Evolutionary conservation across 2,888 invertebrate genomes (phyloP), one percentile per base, ranked within the genome.

Genomic region (Drosophila longiperda): DNA sequence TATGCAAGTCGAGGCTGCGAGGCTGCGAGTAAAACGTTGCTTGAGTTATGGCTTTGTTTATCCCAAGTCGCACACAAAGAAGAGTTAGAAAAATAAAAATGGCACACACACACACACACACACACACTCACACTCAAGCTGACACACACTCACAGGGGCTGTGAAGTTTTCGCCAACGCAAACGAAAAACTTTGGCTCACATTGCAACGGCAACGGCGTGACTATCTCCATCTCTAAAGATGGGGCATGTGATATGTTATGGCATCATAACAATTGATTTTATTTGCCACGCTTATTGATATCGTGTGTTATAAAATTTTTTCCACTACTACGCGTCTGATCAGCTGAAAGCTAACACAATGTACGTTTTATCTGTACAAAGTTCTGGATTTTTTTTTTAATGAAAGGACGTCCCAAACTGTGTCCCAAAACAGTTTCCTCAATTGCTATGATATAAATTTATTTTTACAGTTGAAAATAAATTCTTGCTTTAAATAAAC

Each of bases 1-100:
- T 86, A 84, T 86, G 84, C 87, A 84, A 83, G 84, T 84, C 80
- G 75, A 74, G 81, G 73, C 78, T 65, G 75, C 70, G 73, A 36
- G 54, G 54, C 54, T 62, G 74, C 73, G 72, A 75, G 83, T 82
- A 83, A 87, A 87, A 78, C 83, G 82, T 82, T 82, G 87, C 90
- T 89, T 90, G 90, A 87, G 78, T 87, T 90, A 87, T 87, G 87
- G 89, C 90, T 87, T 90, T 87, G 87, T 87, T 87, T 87, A 90
- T 83, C 90, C 89, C 82, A 83, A 88, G 70, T 85, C 73, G 83
- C 66, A 75, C 73, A 71, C 86, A 72, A 57, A 73, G 55, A 60
- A 72, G 26, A 68, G 48, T 65, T 57, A 76, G 33, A 60, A 72
- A 70, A 74, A 69, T 62, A 58, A 61, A 55, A 80, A 71, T 61